Base-by-base conservation (phyloP, 2,888 invertebrate genomes). In the Drosophila atripex region DNA sequence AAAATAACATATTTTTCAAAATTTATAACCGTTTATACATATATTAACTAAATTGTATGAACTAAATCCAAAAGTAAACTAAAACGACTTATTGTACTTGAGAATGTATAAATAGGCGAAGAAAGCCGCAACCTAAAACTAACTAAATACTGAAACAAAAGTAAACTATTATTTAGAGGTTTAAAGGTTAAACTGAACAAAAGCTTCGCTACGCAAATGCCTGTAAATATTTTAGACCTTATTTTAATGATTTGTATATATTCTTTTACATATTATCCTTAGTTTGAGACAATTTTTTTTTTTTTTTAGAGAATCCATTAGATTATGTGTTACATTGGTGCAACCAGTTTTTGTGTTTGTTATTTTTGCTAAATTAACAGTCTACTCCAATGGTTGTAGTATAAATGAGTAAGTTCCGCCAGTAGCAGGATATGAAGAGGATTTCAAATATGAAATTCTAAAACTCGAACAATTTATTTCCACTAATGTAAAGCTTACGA, bases 121-220 rank as follows among this genome's bases (percentile, higher is more conserved):
- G 23, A 39, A 28, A 47, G 49, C 56, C 25, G 9, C 16, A 49
- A 41, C 16, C 51, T 51, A 52, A 18, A 28, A 14, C 39, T 41
- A 18, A 43, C 18, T 43, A 18, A 21, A 21, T 18, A 51, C 45
- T 35, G 66, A 51, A 47, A 35, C n/a, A 32, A 57, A 56, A 46
- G 46, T 56, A 51, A 56, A 56, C 30, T 50, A 50, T 41, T 14
- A 41, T 16, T 41, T 41, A 41, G 39, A 18, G 39, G 39, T 41
- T 18, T 5, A 16, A 39, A 6, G 39, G 7, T 16, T 35, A 35
- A 43, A 21, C 43, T 43, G 18, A 43, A 21, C 6, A 11, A 54
- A 60, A 73, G 78, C 85, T 80, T 80, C 75, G 82, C 80, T 82
- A 85, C 74, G 82, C 83, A 77, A 85, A 77, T 77, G 86, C 86